Conservation (phyloP, 37 sponge, comb jelly and placozoan genomes). For the Cliona cf. orientalis region DNA sequence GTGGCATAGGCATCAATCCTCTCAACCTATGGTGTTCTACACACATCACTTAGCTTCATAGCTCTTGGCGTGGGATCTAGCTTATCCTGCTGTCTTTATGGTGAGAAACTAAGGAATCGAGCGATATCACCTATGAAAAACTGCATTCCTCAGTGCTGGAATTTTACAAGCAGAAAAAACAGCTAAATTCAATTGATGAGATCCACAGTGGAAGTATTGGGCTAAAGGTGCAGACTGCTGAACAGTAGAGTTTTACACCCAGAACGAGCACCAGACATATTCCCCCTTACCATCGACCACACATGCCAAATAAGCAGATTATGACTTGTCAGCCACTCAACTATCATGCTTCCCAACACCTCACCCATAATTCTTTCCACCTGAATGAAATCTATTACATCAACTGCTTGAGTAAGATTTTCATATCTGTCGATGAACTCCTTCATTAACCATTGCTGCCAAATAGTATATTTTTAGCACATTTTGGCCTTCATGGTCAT, state of each 20-base stretch:
- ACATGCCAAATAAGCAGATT: background rate
- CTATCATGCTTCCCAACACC: slow-evolving; percentile 6
- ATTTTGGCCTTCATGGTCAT: background rate
- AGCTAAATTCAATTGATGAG: slow-evolving; percentile 11
- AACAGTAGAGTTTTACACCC: slow-evolving; percentile 11
- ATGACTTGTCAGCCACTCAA: background rate
- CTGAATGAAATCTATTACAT: slow-evolving; percentile 4
- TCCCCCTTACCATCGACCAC: slow-evolving; percentile 21
- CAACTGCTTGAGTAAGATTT: slow-evolving; percentile 3
- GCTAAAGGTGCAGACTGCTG: slow-evolving; percentile 13
- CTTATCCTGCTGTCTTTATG: too few species aligned
- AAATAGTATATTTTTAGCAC: slow-evolving; percentile 9
- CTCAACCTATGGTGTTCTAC: slow-evolving; percentile 58
- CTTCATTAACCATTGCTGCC: background rate
- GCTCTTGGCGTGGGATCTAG: slow-evolving; percentile 3
- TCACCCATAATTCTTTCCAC: slow-evolving; percentile 13
- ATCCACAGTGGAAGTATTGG: background rate
- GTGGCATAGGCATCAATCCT: slow-evolving; percentile 39
- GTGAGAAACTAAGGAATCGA: too few species aligned
- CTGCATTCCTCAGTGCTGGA: too few species aligned
- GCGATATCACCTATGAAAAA: too few species aligned
- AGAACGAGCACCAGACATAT: slow-evolving; percentile 20
- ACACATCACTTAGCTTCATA: slow-evolving; percentile 52
- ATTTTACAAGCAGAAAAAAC: slow-evolving; percentile 15
- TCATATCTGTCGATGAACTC: slow-evolving; percentile 13